phyloP scores from a whole-genome alignment of 2,888 invertebrate species.

The Dione vanillae region DNA sequence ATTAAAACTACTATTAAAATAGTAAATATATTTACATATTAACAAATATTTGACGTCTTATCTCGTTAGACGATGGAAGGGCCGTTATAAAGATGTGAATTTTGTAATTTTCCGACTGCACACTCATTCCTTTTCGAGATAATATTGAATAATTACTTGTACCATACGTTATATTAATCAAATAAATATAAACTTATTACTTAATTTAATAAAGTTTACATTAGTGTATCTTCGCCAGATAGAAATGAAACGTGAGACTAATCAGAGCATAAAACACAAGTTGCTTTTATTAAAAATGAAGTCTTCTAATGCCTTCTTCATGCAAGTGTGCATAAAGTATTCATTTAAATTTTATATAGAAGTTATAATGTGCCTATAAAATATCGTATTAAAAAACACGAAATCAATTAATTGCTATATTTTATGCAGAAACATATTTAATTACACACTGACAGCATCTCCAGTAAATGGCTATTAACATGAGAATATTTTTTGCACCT shows the following conservation, averaged over 20 bases:
- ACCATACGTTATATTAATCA: conserved; percentile 49
- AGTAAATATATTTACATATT: too few relatives aligned
- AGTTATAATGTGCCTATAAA: neutral
- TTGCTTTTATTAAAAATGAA: conserved; percentile 16
- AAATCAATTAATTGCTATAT: neutral
- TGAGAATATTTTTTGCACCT: too few relatives aligned
- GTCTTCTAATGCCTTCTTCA: conserved; percentile 11
- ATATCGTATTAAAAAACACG: neutral
- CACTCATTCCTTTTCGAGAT: conserved; percentile 53
- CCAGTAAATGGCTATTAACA: too few relatives aligned
- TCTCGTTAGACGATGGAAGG: neutral
- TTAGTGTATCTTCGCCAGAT: conserved; percentile 34
- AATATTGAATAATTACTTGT: conserved; percentile 69
- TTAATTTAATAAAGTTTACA: conserved; percentile 35
- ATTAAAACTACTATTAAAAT: too few relatives aligned
- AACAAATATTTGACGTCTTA: neutral
- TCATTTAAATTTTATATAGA: conserved; percentile 1
- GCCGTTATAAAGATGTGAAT: neutral
- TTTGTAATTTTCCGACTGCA: conserved; percentile 18
- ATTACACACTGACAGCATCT: too few relatives aligned
- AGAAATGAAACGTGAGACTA: conserved; percentile 78
- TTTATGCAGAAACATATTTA: neutral
- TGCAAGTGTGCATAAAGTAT: neutral
- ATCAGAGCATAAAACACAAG: conserved; percentile 70
- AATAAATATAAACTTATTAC: conserved; percentile 57